Conservation (phyloP, 2,797 vertebrate genomes). For the Halcyon chelicuti region DNA sequence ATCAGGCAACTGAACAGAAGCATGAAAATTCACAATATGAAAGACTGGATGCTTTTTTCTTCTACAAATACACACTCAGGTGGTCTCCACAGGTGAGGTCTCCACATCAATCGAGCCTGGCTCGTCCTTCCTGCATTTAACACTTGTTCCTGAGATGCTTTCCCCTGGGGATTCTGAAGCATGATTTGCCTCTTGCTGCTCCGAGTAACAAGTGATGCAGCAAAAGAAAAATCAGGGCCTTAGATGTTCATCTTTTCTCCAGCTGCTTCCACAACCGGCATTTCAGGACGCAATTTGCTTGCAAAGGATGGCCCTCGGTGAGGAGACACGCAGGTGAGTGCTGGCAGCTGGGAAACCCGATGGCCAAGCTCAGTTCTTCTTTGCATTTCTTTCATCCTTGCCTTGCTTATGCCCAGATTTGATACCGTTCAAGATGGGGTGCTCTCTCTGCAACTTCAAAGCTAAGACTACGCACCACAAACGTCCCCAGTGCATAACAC, state of each 20-base stretch:
- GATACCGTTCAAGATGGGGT: neutral
- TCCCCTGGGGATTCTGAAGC: neutral
- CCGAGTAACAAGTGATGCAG: neutral
- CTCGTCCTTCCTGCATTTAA: neutral
- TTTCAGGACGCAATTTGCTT: neutral
- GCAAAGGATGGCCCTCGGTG: neutral
- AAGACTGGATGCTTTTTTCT: neutral
- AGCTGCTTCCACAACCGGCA: neutral
- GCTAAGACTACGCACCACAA: accelerated
- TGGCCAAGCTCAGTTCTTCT: neutral
- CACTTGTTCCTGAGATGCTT: neutral
- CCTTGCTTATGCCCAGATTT: neutral
- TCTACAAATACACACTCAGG: neutral
- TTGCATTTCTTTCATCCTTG: neutral
- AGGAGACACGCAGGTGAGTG: neutral
- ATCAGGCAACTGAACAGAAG: neutral
- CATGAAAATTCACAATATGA: neutral
- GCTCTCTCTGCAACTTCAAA: neutral
- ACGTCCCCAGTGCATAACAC: neutral
- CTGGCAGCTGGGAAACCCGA: neutral
- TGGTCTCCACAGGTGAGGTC: neutral
- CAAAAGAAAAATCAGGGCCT: neutral
- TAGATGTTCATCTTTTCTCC: neutral
- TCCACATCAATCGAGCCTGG: accelerated
- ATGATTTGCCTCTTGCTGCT: neutral